Evolutionary conservation across 2,888 invertebrate species (phyloP).

Genomic region (Pseudoips prasinana): DNA sequence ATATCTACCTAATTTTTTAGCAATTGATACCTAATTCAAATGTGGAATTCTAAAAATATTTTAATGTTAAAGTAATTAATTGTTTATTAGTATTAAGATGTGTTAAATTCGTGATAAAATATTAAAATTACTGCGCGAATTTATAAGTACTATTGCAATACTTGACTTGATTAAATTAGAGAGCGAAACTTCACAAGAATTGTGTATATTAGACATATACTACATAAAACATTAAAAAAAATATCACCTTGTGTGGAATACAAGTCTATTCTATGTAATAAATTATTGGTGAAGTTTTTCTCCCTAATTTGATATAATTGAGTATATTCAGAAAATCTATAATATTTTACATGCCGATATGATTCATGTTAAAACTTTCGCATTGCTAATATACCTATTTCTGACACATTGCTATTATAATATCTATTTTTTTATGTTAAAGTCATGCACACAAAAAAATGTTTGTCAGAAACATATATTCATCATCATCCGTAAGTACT

Average conservation of each 20-base stretch:
- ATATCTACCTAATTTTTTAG: constrained; percentile 45
- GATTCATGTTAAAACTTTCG: constrained; percentile 5
- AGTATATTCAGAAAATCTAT: constrained; percentile 33
- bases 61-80: constrained; percentile 63
- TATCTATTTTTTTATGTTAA: no score
- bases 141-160: constrained; percentile 49
- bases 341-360: constrained; percentile 5
- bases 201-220: no score
- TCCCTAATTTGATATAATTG: no score
- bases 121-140: constrained; percentile 57
- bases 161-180: no score
- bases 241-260: no score
- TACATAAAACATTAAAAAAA: no score
- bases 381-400: not conserved
- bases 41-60: constrained; percentile 66
- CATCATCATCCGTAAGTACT: no score
- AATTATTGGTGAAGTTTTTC: no score
- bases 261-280: no score
- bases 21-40: constrained; percentile 47
- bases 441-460: no score
- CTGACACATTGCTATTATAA: constrained; percentile 11
- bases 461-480: no score
- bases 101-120: constrained; percentile 73
- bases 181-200: no score
- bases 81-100: constrained; percentile 67